Percentiles rank a stretch among this genome's conserved stretches.
Conservation (phyloP, 2,888 invertebrate genomes). For the Limnephilus auricula region DNA sequence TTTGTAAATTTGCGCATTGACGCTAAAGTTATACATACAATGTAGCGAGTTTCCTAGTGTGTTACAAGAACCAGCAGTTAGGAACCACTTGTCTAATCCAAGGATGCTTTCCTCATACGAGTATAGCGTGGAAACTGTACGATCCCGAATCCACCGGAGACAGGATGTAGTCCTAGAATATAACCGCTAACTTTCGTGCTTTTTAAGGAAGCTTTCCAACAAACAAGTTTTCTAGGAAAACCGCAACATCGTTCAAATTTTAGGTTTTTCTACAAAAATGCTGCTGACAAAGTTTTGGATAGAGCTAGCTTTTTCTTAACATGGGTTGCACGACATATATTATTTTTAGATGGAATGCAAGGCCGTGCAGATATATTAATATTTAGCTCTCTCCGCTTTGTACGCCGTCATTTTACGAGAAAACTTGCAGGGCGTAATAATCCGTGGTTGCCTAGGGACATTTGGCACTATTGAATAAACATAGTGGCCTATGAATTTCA, state of each 20-base stretch:
- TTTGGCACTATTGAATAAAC: conserved; percentile 3
- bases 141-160: not conserved
- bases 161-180: not conserved
- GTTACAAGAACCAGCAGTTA: not conserved
- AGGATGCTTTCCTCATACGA: not conserved
- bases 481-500: conserved; percentile 11
- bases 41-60: not conserved
- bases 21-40: not conserved
- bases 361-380: conserved; percentile 14
- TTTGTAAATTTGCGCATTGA: not conserved
- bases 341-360: conserved; percentile 1
- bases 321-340: not conserved
- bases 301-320: not conserved
- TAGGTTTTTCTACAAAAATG: not conserved
- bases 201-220: not conserved
- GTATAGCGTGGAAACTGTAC: not conserved
- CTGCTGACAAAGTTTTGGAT: not conserved
- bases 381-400: not conserved
- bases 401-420: not conserved
- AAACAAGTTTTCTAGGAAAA: not conserved
- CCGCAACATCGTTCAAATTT: not conserved
- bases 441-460: not conserved
- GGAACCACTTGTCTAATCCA: not conserved
- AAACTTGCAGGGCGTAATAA: not conserved
- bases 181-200: not conserved